Evolutionary conservation across 1,140 invertebrate genomes (phyloP), one percentile per base, ranked within the genome.

Genomic region (Drosophila subpulchrella): DNA sequence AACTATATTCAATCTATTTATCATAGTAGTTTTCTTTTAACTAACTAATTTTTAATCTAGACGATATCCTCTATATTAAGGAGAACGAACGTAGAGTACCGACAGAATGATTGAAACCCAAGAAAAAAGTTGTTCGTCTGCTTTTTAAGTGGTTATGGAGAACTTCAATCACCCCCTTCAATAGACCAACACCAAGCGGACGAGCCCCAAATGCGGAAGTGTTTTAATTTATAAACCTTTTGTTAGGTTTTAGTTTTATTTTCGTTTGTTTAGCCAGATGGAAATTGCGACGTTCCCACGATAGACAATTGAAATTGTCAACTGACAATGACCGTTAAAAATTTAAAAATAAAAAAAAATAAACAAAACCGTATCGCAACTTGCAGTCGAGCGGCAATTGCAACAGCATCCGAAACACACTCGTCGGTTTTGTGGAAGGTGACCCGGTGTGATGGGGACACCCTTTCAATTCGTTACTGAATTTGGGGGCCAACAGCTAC

Each of bases 201-300:
- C 58, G 48, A 47, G 32, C 20, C 42, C 41, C 54, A 79, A 83
- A 53, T 50, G 71, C 71, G 81, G 81, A 83, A 83, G 58, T 63
- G 61, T 66, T 79, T 83, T 83, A 83, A 79, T 83, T 83, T 83
- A 32, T 36, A 75, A 83, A 83, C 66, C 30, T 60, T 32, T 36
- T 36, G 11, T 59, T 65, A 20, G 44, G 27, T 34, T 76, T 76
- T 56, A 46, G 53, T 70, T 65, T 76, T 34, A 30, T 60, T 60
- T 55, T 27, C 27, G 48, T 56, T 61, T 32, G 47, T 32, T 61
- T 47, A 74, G 36, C 30, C 44, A 55, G 70, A 75, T 53, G 55
- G 44, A 42, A 62, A 55, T 32, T 20, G 38, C 55, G 50, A 68
- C 68, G 67, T 82, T 83, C 79, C 79, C 79, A 82, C 79, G 75